Percentiles rank a stretch among this genome's conserved stretches.
These are phyloP conservation scores for Zaprionus nigranus DNA, from an alignment of 1,140 invertebrate genomes.

Conservation along the genomic window DNA sequence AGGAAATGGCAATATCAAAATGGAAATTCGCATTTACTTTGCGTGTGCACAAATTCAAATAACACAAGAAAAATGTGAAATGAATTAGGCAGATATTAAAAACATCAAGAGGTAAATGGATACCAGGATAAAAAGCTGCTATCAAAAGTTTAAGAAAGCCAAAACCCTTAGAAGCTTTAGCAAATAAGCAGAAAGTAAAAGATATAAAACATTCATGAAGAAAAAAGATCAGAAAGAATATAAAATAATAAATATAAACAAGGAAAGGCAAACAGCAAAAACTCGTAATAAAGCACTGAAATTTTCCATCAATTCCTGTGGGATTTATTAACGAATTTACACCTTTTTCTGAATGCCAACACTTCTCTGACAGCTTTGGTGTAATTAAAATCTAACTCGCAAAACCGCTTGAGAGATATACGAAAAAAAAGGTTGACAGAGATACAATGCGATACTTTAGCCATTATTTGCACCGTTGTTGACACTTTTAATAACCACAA, in stretches of 20 bases:
- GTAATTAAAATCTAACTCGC: slow-evolving; percentile 29
- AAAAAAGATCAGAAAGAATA: neutral
- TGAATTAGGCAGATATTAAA: neutral
- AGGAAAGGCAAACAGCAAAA: neutral
- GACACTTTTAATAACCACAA: slow-evolving; percentile 79
- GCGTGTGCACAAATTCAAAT: neutral
- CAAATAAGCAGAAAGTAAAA: neutral
- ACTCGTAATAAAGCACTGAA: neutral
- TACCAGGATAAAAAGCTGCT: neutral
- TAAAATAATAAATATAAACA: neutral
- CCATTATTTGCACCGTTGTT: slow-evolving; percentile 73
- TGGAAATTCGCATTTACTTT: slow-evolving; percentile 1
- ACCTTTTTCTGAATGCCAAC: neutral
- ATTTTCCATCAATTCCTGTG: neutral
- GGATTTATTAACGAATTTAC: neutral
- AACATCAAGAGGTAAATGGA: neutral
- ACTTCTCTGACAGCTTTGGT: slow-evolving; percentile 27
- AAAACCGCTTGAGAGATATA: slow-evolving; percentile 10
- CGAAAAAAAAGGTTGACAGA: neutral
- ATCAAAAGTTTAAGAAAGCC: neutral
- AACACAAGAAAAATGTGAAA: neutral
- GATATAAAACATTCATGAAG: neutral
- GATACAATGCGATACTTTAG: slow-evolving; percentile 29
- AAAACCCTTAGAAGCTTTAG: neutral
- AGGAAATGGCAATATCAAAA: slow-evolving; percentile 16